Evolutionary conservation across 2,888 invertebrate genomes (phyloP).

Genomic region (Euzetes globulus): DNA sequence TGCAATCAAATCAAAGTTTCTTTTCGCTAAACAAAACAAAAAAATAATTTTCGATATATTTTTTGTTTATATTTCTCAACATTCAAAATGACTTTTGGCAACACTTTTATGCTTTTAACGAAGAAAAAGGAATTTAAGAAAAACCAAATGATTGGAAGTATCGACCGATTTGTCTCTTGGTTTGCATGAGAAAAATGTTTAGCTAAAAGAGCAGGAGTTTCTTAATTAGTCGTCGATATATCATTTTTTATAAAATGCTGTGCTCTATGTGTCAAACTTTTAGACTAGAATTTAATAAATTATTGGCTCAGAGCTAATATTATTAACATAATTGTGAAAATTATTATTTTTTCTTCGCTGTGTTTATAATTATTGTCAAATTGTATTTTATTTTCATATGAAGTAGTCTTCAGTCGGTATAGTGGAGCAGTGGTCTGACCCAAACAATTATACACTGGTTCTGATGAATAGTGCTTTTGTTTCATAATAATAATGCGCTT

Average conservation of each 20-base stretch:
- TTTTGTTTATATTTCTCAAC: neutral
- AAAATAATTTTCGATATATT: neutral
- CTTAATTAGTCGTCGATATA: neutral
- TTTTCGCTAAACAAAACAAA: neutral
- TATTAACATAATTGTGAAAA: constrained; percentile 1
- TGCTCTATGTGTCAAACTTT: constrained; percentile 16
- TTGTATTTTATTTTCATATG: neutral
- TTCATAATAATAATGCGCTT: neutral
- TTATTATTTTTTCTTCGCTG: neutral
- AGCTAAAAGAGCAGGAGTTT: neutral
- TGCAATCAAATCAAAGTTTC: neutral
- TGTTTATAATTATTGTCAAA: neutral
- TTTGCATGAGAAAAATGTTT: neutral
- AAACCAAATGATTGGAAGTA: neutral
- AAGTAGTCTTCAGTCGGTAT: neutral
- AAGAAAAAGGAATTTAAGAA: neutral
- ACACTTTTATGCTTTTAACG: neutral
- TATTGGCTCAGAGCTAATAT: neutral
- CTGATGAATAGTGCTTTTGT: constrained; percentile 17
- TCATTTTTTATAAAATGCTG: neutral
- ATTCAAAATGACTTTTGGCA: constrained; percentile 6
- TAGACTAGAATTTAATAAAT: neutral
- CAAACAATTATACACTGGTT: neutral
- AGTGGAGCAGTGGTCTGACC: neutral
- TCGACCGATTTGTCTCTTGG: neutral